Base-by-base conservation (phyloP, 2,888 invertebrate species). In the Trachelus tabidus region DNA sequence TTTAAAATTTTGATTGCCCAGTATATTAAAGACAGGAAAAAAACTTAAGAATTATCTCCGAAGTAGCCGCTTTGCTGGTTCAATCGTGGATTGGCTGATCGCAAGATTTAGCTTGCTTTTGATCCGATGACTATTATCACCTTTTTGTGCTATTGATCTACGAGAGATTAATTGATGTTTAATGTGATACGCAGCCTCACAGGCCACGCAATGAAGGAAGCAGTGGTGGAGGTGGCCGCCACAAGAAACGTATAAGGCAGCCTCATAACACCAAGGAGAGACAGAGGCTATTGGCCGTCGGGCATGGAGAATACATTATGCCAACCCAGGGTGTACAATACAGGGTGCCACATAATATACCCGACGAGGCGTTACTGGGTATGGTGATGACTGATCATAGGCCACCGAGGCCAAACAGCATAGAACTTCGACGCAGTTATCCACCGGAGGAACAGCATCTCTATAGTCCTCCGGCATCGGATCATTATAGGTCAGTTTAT, bases 201-300 rank as follows among this genome's bases (percentile, higher is more conserved):
- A 93, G 94, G 85, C 94, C 94, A 90, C 91, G 94, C 84, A 91
- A 92, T 83, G 93, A 93, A 56, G 92, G 93, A 76, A 93, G 94
- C 73, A 93, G 94, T 68, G 94, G 94, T 31, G 94, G 94, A 76
- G 95, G 95, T 11, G 94, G 94, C 79, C 93, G 95, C 73, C 95
- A 95, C 89, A 96, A 96, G 92, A 96, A 96, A 91, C 94, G 97
- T 74, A 96, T 97, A 73, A 94, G 98, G 74, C 96, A 96, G 84
- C 97, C 97, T 69, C 96, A 97, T 90, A 97, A 97, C 86, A 97
- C 98, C 1, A 94, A 97, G 86, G 98, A 98, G 90, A 94, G 96
- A 81, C 97, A 97, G 90, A 94, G 96, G 88, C 96, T 97, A 89
- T 94, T 96, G 79, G 98, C 96, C 33, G 94, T 97, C 75, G 96